Conservation (phyloP, 1,140 invertebrate genomes). For the Danaus melanippus region DNA sequence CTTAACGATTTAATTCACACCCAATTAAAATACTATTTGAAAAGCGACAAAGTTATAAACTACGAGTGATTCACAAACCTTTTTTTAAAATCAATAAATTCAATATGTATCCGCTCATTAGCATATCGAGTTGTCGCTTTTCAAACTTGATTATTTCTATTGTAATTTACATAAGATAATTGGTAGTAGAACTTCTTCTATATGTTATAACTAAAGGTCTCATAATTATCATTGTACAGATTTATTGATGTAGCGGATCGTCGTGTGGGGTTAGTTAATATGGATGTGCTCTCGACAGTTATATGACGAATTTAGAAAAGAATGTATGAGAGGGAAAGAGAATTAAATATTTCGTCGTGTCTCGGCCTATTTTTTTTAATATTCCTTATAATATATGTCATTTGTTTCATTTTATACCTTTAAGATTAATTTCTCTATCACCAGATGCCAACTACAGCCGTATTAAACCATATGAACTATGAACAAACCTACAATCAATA, state of each 20-base stretch:
- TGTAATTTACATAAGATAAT: slow-evolving; percentile 43
- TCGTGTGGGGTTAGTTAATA: slow-evolving; percentile 63
- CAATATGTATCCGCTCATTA: too few species aligned
- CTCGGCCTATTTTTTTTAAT: slow-evolving; percentile 49
- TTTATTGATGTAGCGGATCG: slow-evolving; percentile 67
- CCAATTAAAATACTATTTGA: too few species aligned
- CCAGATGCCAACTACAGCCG: too few species aligned
- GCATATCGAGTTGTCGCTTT: slow-evolving; percentile 23
- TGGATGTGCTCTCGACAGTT: slow-evolving; percentile 70
- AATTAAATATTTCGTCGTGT: slow-evolving; percentile 72
- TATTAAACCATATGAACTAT: too few species aligned
- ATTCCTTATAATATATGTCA: too few species aligned
- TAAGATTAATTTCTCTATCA: too few species aligned
- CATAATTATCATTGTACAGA: slow-evolving; percentile 68
- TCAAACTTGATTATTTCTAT: slow-evolving; percentile 28
- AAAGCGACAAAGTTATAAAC: neutral
- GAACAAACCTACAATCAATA: too few species aligned
- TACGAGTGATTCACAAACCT: neutral
- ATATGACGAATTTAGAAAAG: slow-evolving; percentile 71
- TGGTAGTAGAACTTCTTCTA: slow-evolving; percentile 38
- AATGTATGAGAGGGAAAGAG: slow-evolving; percentile 66
- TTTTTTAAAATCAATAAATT: slow-evolving; percentile 1
- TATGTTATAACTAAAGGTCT: slow-evolving; percentile 65
- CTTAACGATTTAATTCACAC: too few species aligned
- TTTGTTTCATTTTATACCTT: too few species aligned